phyloP scores from a whole-genome alignment of 2,888 invertebrate species.

The Ochropacha duplaris region DNA sequence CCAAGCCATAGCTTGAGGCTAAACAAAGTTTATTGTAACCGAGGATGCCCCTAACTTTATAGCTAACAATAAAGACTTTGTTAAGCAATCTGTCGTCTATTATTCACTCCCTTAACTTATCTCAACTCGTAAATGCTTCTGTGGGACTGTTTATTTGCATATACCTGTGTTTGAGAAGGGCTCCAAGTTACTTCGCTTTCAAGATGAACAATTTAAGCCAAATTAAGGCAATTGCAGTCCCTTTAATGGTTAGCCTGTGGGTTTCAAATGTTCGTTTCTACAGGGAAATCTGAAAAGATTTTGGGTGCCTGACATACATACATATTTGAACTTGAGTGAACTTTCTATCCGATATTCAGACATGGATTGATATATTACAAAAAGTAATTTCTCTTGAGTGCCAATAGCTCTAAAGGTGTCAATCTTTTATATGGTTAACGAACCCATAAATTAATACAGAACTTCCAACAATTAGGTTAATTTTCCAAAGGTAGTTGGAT shows the following conservation, averaged over 20 bases:
- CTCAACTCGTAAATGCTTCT: constrained; percentile 33
- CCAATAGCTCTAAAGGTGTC: neutral
- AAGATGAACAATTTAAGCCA: constrained; percentile 37
- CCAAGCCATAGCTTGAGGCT: constrained; percentile 19
- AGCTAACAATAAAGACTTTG: constrained; percentile 50
- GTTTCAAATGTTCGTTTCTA: constrained; percentile 24
- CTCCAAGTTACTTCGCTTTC: constrained; percentile 11
- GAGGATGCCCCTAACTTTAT: constrained; percentile 34
- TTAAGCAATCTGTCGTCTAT: constrained; percentile 51
- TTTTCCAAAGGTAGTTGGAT: constrained; percentile 36
- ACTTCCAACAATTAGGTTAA: constrained; percentile 62
- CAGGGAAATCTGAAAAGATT: constrained; percentile 6
- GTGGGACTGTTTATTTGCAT: constrained; percentile 40
- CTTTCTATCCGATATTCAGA: neutral
- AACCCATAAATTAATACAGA: constrained; percentile 53
- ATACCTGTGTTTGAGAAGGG: constrained; percentile 36
- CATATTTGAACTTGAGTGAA: neutral
- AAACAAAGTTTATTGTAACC: constrained; percentile 40
- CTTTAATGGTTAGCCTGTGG: constrained; percentile 21
- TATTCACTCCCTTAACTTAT: constrained; percentile 31
- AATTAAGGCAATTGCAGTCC: constrained; percentile 32
- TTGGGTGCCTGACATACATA: neutral
- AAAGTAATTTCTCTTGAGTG: neutral
- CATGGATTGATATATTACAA: neutral
- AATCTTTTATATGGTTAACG: constrained; percentile 12